Conservation (phyloP, 2,113 vertebrate species). For the Chloropsis cyanopogon region DNA sequence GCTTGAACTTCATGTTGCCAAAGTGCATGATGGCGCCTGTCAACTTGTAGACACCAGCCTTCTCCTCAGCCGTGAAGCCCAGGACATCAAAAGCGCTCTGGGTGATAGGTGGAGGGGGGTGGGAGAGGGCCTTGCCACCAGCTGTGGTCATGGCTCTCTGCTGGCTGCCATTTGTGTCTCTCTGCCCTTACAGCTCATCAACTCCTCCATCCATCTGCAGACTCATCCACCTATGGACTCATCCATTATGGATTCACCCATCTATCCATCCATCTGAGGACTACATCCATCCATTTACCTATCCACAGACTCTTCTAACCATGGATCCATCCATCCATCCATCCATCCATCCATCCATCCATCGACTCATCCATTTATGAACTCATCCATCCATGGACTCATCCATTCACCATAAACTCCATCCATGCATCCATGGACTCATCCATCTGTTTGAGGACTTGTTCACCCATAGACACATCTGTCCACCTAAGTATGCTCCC, state of each 20-base stretch:
- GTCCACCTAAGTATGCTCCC: background rate
- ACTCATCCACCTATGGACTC: background rate
- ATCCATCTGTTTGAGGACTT: background rate
- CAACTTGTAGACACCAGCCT: conserved; percentile 73
- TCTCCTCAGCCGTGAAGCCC: conserved; percentile 79
- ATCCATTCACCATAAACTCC: background rate
- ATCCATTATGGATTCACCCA: background rate
- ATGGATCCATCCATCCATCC: background rate
- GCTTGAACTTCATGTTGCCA: conserved; percentile 83
- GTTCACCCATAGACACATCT: background rate
- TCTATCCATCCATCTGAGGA: background rate
- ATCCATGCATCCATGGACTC: background rate
- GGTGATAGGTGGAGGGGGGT: background rate
- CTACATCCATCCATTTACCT: too few relatives aligned
- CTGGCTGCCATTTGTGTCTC: background rate
- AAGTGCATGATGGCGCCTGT: conserved; percentile 80
- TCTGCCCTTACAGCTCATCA: background rate
- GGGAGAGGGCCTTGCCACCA: background rate
- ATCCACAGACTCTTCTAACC: background rate
- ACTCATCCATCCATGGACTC: background rate
- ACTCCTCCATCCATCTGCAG: background rate
- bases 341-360: too few relatives aligned
- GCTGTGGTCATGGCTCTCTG: background rate
- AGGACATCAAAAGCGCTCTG: conserved; percentile 78
- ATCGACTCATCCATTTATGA: background rate